A percentile compares a stretch with the other conserved stretches of the same genome.
These are phyloP conservation scores for Dipus sagitta DNA, from an alignment of 2,797 vertebrate genomes.

Conservation along the genomic window DNA sequence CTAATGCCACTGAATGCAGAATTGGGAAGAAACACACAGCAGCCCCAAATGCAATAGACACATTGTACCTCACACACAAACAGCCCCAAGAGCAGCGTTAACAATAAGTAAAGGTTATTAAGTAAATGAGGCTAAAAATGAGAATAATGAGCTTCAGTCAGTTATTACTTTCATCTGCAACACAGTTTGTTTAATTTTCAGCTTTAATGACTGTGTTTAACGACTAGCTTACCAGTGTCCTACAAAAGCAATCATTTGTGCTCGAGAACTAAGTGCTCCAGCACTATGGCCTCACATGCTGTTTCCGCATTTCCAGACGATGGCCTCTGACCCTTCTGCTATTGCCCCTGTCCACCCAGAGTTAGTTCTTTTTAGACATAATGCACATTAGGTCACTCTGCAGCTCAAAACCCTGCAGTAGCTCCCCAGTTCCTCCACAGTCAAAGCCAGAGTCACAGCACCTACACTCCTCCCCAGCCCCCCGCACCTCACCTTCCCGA, in stretches of 20 bases:
- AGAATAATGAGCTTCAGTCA: not conserved
- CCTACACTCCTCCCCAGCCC: not conserved
- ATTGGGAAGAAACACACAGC: not conserved
- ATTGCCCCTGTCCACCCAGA: not conserved
- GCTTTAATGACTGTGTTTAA: conserved; percentile 33
- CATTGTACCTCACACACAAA: not conserved
- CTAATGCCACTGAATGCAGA: not conserved
- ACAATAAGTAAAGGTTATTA: not conserved
- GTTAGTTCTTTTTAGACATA: not conserved
- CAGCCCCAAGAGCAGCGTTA: not conserved
- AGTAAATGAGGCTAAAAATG: not conserved
- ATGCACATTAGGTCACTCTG: not conserved
- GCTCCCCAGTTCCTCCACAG: not conserved
- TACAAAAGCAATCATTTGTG: not conserved
- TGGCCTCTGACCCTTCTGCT: not conserved
- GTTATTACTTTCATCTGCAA: not conserved
- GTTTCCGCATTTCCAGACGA: not conserved
- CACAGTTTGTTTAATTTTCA: conserved; percentile 12
- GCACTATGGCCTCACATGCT: not conserved
- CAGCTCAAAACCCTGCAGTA: not conserved
- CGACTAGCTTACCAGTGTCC: not conserved
- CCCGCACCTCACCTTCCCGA: not conserved
- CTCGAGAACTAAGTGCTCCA: not conserved
- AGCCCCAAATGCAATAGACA: not conserved
- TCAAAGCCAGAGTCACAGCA: not conserved